Evolutionary conservation across 1,140 invertebrate genomes (phyloP).

Genomic region (Dinoponera quadriceps): DNA sequence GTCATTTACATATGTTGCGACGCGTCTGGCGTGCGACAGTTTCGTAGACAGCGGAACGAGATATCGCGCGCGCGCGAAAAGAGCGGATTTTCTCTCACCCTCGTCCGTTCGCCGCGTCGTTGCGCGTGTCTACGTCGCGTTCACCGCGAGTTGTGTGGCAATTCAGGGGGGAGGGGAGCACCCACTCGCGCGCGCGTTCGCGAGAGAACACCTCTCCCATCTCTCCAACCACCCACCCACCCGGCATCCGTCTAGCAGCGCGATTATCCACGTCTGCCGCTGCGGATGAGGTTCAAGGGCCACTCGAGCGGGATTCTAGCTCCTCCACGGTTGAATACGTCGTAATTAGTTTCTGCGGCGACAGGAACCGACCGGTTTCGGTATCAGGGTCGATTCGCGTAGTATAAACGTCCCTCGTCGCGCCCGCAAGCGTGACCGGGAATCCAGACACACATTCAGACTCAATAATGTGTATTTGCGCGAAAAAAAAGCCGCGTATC

Average conservation of each 20-base stretch:
- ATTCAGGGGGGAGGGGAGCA: slow-evolving; percentile 36
- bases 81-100: slow-evolving; percentile 41
- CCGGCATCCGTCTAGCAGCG: background rate
- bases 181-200: slow-evolving; percentile 70
- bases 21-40: slow-evolving; percentile 58
- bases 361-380: slow-evolving; percentile 56
- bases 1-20: slow-evolving; percentile 69
- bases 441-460: slow-evolving; percentile 47
- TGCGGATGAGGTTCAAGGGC: slow-evolving; percentile 79
- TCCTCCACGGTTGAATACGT: slow-evolving; percentile 74
- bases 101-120: background rate
- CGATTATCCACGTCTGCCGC: slow-evolving; percentile 73
- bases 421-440: slow-evolving; percentile 51
- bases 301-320: slow-evolving; percentile 77
- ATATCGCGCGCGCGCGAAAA: slow-evolving; percentile 59
- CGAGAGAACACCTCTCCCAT: slow-evolving; percentile 59
- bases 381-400: slow-evolving; percentile 57
- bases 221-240: no score
- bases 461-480: slow-evolving; percentile 14
- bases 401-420: slow-evolving; percentile 42
- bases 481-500: slow-evolving; percentile 18
- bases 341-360: slow-evolving; percentile 76
- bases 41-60: slow-evolving; percentile 53
- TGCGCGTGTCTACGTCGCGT: background rate
- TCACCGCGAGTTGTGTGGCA: slow-evolving; percentile 2